These are phyloP conservation scores for Bucco capensis DNA, from an alignment of 2,113 vertebrate species.

Conservation along the genomic window DNA sequence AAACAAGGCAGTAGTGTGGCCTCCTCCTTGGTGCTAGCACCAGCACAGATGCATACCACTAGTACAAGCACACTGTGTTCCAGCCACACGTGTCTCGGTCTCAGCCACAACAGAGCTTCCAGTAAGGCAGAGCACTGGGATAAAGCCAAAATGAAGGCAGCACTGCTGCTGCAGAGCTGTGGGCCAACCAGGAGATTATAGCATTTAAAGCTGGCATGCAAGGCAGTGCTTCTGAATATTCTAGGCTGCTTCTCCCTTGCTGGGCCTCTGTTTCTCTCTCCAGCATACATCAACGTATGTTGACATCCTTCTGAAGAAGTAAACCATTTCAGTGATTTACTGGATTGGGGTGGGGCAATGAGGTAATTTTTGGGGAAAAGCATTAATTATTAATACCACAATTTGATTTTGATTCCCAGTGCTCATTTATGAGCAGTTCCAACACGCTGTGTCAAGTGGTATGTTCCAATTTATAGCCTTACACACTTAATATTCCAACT, in stretches of 20 bases:
- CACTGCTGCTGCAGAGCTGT: neutral
- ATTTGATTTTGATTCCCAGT: conserved; percentile 8
- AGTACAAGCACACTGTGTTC: neutral
- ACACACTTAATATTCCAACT: neutral
- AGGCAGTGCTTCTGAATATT: neutral
- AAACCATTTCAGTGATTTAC: neutral
- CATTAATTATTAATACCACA: neutral
- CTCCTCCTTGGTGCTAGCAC: neutral
- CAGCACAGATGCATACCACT: neutral
- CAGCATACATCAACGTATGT: neutral
- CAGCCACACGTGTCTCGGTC: neutral
- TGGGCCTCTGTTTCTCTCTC: neutral
- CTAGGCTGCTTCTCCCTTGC: neutral
- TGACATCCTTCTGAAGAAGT: neutral
- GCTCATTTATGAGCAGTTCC: neutral
- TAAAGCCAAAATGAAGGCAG: neutral
- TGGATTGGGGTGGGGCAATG: neutral
- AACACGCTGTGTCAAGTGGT: neutral
- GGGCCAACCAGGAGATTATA: neutral
- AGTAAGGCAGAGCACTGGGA: neutral
- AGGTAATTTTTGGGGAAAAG: neutral
- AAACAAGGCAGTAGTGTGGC: neutral
- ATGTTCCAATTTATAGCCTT: neutral
- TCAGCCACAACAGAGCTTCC: neutral
- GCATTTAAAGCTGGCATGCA: neutral